These are phyloP conservation scores for Numenius phaeopus DNA, from an alignment of 2,797 vertebrate genomes.

Conservation along the genomic window DNA sequence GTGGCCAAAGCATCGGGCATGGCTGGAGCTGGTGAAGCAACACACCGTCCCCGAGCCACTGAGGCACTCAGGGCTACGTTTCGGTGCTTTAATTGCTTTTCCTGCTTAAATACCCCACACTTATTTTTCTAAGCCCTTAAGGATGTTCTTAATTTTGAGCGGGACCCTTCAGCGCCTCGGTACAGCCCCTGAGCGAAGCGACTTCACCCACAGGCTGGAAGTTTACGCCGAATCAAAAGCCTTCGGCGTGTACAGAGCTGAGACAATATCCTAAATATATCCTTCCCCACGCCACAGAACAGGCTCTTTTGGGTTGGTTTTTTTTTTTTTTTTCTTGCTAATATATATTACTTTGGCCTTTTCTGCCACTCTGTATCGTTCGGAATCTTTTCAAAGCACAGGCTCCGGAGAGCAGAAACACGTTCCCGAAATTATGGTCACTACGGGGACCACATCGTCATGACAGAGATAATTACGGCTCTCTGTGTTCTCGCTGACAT, in stretches of 20 bases:
- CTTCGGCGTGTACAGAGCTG: not conserved
- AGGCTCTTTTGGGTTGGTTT: not conserved
- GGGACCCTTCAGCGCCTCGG: not conserved
- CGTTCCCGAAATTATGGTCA: conserved; percentile 10
- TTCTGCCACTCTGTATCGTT: not conserved
- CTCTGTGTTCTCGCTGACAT: not conserved
- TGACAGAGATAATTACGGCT: not conserved
- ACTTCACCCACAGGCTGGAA: not conserved
- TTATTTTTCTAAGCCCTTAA: not conserved
- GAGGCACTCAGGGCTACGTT: not conserved
- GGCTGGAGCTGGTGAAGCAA: not conserved
- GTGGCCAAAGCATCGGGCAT: not conserved
- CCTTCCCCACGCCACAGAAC: not conserved
- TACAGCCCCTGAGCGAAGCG: not conserved
- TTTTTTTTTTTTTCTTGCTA: not conserved
- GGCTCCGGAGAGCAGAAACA: conserved; percentile 38
- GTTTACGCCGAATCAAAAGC: not conserved
- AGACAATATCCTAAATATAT: conserved; percentile 33
- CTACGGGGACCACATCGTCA: conserved; percentile 15
- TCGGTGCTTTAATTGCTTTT: not conserved
- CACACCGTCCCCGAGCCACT: not conserved
- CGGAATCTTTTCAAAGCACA: not conserved
- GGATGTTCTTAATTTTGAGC: not conserved
- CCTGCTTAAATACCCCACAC: not conserved
- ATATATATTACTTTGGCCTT: conserved; percentile 2